A percentile compares a stretch with the other conserved stretches of the same genome.
phyloP scores from a whole-genome alignment of 2,113 vertebrate genomes.

The Tychaedon coryphoeus region DNA sequence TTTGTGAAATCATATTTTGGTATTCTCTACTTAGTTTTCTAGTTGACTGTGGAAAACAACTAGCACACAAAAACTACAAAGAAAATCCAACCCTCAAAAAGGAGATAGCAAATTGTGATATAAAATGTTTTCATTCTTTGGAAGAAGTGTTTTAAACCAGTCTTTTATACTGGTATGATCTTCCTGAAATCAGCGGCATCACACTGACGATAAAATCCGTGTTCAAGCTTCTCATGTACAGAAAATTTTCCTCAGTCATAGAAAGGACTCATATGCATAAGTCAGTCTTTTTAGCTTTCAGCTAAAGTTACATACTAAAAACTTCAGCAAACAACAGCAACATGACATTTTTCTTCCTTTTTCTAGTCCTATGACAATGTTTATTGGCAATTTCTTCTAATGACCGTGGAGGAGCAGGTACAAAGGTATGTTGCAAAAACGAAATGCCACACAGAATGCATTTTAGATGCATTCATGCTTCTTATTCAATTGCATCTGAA shows the following conservation, averaged over 20 bases:
- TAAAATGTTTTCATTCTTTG: neutral
- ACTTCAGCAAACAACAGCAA: neutral
- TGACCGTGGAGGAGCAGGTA: accelerated
- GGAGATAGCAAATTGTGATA: neutral
- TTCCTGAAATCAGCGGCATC: neutral
- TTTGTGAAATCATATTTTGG: neutral
- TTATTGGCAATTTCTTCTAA: neutral
- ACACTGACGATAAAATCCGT: neutral
- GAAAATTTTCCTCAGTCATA: neutral
- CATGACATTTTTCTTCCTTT: neutral
- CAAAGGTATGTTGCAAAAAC: neutral
- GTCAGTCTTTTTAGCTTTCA: neutral
- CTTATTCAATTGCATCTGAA: neutral
- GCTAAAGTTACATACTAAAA: neutral
- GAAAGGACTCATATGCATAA: neutral
- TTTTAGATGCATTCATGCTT: neutral
- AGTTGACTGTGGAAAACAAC: neutral
- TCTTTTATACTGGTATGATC: neutral
- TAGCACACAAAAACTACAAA: neutral
- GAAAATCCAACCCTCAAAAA: neutral
- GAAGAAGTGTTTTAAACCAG: neutral
- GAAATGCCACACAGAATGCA: neutral
- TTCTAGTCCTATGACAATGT: neutral
- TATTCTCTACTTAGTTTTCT: neutral
- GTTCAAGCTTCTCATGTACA: neutral